Evolutionary conservation across 2,888 invertebrate genomes (phyloP), one percentile per base, ranked within the genome.

Genomic region (Atethmia centrago): DNA sequence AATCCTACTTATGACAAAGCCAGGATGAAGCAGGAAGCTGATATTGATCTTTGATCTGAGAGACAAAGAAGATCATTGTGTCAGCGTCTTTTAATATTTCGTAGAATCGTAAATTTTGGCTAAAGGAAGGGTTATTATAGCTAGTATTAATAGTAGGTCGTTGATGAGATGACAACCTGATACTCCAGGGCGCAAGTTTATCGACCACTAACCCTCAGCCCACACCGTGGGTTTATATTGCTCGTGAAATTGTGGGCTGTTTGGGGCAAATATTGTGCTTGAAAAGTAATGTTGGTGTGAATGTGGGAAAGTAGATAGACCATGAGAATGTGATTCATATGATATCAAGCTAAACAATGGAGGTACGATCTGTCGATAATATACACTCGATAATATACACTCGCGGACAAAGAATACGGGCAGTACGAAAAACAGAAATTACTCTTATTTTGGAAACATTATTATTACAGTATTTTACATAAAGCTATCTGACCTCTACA

Each of bases 141-240:
- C 9, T 9, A 1, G 40, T 67, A 71, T 67, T 80, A 71, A 71
- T 77, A 68, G 64, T 53, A 82, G 40, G 56, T 72, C 59, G 56
- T 64, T 80, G 83, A 72, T 76, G 77, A 70, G 62, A 68, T 72
- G 72, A 68, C 64, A 82, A 56, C 21, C 79, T 82, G 72, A 59
- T 59, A 61, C 49, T 77, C 19, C 14, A 51, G 63, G 61, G 12
- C 51, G 25, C 64, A 28, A 61, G 68, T 82, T 82, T 72, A 80
- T 77, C 19, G 79, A 65, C 56, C 51, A 58, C 56, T 65, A 53
- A 72, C 79, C 67, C 64, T 65, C 58, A 42, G 40, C 53, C 51
- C 53, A 31, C 58, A 16, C 14, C 42, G 77, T 56, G 59, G 67
- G 72, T 82, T 80, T 80, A 80, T 80, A 64, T 67, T 67, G 78